Conservation (phyloP, 2,797 vertebrate genomes). For the Gallinago stenura region DNA sequence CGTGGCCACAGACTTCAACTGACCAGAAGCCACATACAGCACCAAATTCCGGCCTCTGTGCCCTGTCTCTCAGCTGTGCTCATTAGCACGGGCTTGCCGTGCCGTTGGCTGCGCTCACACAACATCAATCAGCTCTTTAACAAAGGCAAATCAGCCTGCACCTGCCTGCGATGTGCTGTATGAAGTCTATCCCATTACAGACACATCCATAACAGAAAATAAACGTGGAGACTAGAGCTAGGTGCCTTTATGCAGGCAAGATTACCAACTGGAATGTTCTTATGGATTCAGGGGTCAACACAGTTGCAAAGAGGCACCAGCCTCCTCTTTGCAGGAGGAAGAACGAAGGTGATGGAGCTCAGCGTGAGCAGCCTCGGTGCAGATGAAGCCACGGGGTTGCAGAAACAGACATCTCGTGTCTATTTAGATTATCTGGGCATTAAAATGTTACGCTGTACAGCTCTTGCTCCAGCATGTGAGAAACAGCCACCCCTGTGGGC, state of each 20-base stretch:
- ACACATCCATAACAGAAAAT: not conserved
- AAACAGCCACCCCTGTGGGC: not conserved
- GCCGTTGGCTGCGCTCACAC: not conserved
- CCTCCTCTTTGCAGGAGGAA: not conserved
- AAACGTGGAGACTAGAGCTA: fast-evolving
- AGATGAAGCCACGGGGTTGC: fast-evolving
- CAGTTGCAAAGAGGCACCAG: not conserved
- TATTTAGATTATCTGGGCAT: not conserved
- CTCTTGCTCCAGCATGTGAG: not conserved
- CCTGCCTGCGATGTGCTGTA: not conserved
- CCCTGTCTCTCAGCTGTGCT: not conserved
- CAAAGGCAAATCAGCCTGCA: not conserved
- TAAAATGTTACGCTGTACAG: not conserved
- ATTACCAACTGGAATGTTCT: not conserved
- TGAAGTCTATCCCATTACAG: not conserved
- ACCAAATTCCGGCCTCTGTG: not conserved
- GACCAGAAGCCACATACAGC: not conserved
- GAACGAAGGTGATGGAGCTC: not conserved
- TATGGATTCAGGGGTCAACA: not conserved
- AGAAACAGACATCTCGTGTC: not conserved
- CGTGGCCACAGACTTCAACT: not conserved
- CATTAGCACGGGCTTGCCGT: not conserved
- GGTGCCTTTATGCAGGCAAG: not conserved
- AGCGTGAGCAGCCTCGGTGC: fast-evolving
- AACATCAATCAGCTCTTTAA: not conserved